Evolutionary conservation across 2,888 invertebrate species (phyloP), one percentile per base, ranked within the genome.

Genomic region (Metellina segmentata): DNA sequence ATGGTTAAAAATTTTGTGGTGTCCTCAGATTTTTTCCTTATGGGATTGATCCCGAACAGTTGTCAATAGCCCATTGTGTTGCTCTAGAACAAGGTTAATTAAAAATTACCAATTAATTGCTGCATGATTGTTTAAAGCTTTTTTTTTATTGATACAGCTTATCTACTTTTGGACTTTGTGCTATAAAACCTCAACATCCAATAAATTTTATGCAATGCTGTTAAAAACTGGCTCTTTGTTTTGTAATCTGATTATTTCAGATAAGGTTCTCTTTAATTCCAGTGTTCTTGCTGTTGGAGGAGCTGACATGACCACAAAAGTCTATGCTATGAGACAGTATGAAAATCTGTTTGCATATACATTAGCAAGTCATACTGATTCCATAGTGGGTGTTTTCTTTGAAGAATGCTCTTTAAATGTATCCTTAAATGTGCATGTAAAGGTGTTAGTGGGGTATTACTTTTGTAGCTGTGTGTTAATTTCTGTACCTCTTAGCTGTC

Each of bases 371-470:
- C 98, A 99, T 94, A 97, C 97, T 0, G 98, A 98, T 94, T 96
- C 96, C 77, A 96, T 99, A 87, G 96, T 98, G 0, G 97, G 97
- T 0, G 97, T 97, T 79, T 99, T 97, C 95, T 99, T 99, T 95
- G 98, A 98, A 94, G 96, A 96, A 86, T 96, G 97, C 93, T 97
- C 97, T 94, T 96, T 99, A 93, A 97, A 99, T 95, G 95, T 99
- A 92, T 93, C 94, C 93, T 89, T 93, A 34, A 34, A 1, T 34
- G 34, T 34, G 34, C 34, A 34, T 34, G 34, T 87, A 16, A n/a
- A 11, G 19, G 49, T 8, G 11, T 7, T 75, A 11, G 1, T 7
- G 16, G n/a, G 51, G 1, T 52, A 53, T 49, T 52, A n/a, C 49
- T 52, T n/a, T 71, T 71, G 34, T 72, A 34, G 34, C 34, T 75